Percentiles rank a stretch among this genome's conserved stretches.
Conservation (phyloP, 2,797 vertebrate species). For the Mormyrus proboscirostris region DNA sequence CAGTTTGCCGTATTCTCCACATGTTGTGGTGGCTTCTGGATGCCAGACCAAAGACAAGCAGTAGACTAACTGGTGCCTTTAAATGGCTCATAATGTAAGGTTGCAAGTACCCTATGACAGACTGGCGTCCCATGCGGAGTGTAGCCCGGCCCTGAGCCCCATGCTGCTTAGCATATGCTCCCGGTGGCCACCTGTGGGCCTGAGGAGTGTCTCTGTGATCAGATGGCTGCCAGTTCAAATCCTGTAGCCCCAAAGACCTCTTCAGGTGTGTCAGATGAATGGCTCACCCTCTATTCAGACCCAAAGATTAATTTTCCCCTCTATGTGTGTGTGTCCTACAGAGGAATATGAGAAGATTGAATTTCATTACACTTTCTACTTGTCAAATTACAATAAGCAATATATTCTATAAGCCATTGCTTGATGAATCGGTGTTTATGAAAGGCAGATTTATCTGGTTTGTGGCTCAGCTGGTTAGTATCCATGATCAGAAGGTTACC, state of each 20-base stretch:
- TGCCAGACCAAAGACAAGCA: not conserved
- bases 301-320: not conserved
- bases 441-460: not conserved
- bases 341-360: not conserved
- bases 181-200: not conserved
- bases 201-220: not conserved
- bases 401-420: not conserved
- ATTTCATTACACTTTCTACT: not conserved
- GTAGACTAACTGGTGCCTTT: not conserved
- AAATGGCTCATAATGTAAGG: not conserved
- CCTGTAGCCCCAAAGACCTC: not conserved
- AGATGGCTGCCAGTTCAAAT: not conserved
- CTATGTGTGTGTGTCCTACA: not conserved
- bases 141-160: not conserved
- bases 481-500: not conserved
- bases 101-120: not conserved
- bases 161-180: not conserved
- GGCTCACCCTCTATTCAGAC: not conserved
- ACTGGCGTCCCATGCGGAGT: not conserved
- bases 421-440: not conserved
- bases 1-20: not conserved
- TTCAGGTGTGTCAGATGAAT: not conserved
- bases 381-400: not conserved
- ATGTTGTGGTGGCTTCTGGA: not conserved
- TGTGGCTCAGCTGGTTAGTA: not conserved